Evolutionary conservation across 2,113 vertebrate species (phyloP), one percentile per base, ranked within the genome.

Genomic region (Pyxicephalus adspersus): DNA sequence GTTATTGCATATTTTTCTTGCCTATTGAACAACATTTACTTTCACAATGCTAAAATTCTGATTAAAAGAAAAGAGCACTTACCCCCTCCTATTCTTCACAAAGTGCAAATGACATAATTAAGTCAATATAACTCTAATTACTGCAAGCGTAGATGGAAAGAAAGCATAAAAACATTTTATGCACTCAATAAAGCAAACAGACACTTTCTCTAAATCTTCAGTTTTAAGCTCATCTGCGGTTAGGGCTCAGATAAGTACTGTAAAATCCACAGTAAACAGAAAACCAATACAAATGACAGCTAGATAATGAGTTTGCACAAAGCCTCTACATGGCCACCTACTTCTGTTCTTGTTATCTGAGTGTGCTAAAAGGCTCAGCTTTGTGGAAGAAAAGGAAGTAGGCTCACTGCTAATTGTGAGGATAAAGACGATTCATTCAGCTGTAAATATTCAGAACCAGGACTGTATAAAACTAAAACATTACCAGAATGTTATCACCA

Each of bases 111-210:
- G 7, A 61, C 64, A 68, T 51, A 71, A 80, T 70, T 80, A 80
- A 28, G 77, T 80, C 31, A 67, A 60, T 55, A 67, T 51, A 68
- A 70, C 55, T 58, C 31, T 80, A 70, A 60, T 70, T 61, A 61
- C 66, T 45, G 13, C 38, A 22, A 26, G 22, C n/a, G 2, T 70
- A 67, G 38, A 80, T 70, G 66, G 64, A 80, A 79, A 60, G 65
- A 50, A 70, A 57, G 54, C 34, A 60, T 79, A 79, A 79, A 76
- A 70, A 61, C 38, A 50, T 57, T 80, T 60, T 60, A 80, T 80
- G 77, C 64, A 67, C 64, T 70, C 65, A 61, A 55, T 61, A 80
- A 78, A 80, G 77, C 77, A 80, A 70, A 80, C 63, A 77, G 38
- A 64, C 57, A 66, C 52, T 34, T 70, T 61, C 31, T 60, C 60